Evolutionary conservation across 2,797 vertebrate genomes (phyloP), one percentile per base, ranked within the genome.

Genomic region (Enteromius mattozi): DNA sequence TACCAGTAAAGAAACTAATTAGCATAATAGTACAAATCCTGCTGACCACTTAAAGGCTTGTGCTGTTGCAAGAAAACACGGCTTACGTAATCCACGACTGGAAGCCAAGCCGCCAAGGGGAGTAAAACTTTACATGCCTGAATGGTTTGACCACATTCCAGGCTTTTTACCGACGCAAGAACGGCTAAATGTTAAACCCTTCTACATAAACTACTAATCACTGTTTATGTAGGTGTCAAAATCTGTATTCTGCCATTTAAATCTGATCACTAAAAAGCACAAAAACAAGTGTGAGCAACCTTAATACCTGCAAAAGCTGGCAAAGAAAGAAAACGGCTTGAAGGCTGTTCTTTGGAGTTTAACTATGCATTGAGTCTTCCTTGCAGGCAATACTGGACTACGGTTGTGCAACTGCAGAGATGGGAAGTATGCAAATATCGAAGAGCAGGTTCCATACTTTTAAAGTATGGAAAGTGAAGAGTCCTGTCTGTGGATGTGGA

Each of bases 401-500:
- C 2, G n/a, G 71, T 42, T 76, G 61, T 66, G n/a, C n/a, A 83
- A 83, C 82, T 77, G 24, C 45, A 45, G 6, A 83, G 10, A 77
- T 77, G 4, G 13, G 33, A 78, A 47, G 65, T 47, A 71, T 61
- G 75, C 21, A 78, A 19, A 84, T 47, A 78, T 35, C 16, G 3
- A 37, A 54, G 72, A 47, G 69, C n/a, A 75, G 80, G 8, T 3
- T 65, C 42, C 61, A 68, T 77, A 37, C 10, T 37, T 78, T 40
- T 33, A 45, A 88, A 86, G 88, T 91, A 91, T 83, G 81, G 83
- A 87, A 88, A 94, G 83, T 69, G 89, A 92, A 92, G 92, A 40
- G 91, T 93, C 92, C 89, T 61, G 33, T 80, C 21, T 54, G 65
- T 66, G 74, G 47, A 87, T 54, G 65, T 66, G 74, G 47, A 87